Percentiles rank a stretch among this genome's conserved stretches.
Evolutionary conservation across 2,113 vertebrate species (phyloP).

Genomic region (Cyprinus carpio): DNA sequence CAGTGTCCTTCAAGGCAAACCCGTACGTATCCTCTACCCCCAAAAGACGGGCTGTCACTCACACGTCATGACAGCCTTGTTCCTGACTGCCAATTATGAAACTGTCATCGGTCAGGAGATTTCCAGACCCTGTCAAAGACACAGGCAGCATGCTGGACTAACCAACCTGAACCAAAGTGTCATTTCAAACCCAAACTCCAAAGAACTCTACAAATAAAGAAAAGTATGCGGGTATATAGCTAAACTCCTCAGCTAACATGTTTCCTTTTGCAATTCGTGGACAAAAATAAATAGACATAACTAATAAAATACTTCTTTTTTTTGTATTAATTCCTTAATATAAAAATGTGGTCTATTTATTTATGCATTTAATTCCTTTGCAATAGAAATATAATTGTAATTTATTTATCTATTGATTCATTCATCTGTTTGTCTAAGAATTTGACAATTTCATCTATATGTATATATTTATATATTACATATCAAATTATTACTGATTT

Average conservation of each 20-base stretch:
- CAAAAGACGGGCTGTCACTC: not conserved
- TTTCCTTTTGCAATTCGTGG: not conserved
- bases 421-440: no score
- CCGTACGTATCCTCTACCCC: conserved; percentile 5
- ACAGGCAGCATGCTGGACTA: not conserved
- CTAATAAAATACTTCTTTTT: no score
- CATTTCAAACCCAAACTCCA: not conserved
- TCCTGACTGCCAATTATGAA: conserved; percentile 35
- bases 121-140: conserved; percentile 16
- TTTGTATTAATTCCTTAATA: no score
- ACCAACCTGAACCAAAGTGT: not conserved
- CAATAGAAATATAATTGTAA: not conserved
- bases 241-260: not conserved
- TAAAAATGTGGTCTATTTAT: no score
- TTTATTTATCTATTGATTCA: no score
- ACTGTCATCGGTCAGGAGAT: conserved; percentile 28
- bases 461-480: no score
- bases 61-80: not conserved
- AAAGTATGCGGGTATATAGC: not conserved
- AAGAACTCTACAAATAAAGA: not conserved
- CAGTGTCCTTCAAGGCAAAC: conserved; percentile 35
- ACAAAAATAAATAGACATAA: not conserved
- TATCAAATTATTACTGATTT: no score
- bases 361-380: not conserved
- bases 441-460: no score